phyloP scores from a whole-genome alignment of 2,888 invertebrate genomes.

The Tethea ocularis region DNA sequence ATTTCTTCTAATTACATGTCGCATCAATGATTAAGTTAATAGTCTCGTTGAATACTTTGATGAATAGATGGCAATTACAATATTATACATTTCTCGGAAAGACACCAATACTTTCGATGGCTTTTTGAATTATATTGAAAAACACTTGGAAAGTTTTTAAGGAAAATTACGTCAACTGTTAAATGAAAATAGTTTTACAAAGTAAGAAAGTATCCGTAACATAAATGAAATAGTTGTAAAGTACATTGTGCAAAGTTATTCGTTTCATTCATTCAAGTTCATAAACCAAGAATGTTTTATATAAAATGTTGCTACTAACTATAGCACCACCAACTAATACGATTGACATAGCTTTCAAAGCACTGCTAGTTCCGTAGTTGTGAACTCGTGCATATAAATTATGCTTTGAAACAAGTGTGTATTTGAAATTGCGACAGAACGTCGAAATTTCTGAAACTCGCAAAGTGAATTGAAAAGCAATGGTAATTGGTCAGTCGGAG shows the following conservation, averaged over 20 bases:
- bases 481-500: slow-evolving; percentile 28
- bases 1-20: slow-evolving; percentile 57
- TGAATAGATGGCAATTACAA: slow-evolving; percentile 21
- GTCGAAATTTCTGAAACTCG: slow-evolving; percentile 34
- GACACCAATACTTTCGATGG: slow-evolving; percentile 17
- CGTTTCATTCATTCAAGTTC: too few relatives aligned
- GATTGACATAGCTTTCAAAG: background rate
- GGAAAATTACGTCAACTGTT: background rate
- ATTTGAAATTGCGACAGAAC: slow-evolving; percentile 16
- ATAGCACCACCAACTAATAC: background rate
- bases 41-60: slow-evolving; percentile 34
- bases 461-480: slow-evolving; percentile 60
- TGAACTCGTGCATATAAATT: background rate
- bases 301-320: background rate
- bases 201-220: too few relatives aligned
- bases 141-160: slow-evolving; percentile 4
- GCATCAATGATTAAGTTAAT: slow-evolving; percentile 43
- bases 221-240: too few relatives aligned
- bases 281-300: background rate
- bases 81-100: slow-evolving; percentile 25
- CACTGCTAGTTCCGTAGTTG: background rate
- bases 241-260: too few relatives aligned
- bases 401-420: slow-evolving; percentile 15
- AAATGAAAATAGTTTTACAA: too few relatives aligned
- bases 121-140: background rate